These are phyloP conservation scores for Caenorhabditis sp. DNA, from an alignment of 2,888 invertebrate genomes.

Conservation along the genomic window DNA sequence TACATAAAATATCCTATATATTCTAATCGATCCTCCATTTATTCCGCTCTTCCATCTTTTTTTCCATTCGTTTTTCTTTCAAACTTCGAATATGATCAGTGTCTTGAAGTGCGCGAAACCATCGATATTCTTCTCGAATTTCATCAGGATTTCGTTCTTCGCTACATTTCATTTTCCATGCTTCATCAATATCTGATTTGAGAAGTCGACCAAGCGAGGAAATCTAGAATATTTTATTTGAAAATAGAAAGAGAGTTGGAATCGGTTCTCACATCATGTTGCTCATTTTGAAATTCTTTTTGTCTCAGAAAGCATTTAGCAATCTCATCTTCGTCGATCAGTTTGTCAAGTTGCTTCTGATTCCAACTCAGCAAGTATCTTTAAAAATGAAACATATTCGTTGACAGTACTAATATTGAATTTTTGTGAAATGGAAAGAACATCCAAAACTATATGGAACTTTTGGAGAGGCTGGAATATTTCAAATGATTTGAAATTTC, in stretches of 20 bases:
- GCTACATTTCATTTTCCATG: conserved; percentile 42
- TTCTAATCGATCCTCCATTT: conserved; percentile 25
- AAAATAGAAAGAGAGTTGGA: background rate
- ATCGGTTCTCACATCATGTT: conserved; percentile 1
- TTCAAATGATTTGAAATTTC: too few relatives aligned
- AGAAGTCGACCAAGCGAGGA: conserved; percentile 51
- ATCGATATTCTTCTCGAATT: conserved; percentile 57
- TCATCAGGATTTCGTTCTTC: conserved; percentile 46
- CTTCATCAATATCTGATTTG: conserved; percentile 62
- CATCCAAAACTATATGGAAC: too few relatives aligned
- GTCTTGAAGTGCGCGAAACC: conserved; percentile 51
- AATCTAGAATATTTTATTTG: too few relatives aligned
- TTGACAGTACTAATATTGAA: too few relatives aligned
- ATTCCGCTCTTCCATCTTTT: conserved; percentile 24
- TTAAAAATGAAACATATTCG: conserved; percentile 2
- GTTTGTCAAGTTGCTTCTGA: conserved; percentile 48
- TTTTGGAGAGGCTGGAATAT: too few relatives aligned
- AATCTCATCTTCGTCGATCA: conserved; percentile 65
- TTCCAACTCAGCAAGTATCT: conserved; percentile 51
- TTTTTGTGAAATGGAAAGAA: too few relatives aligned
- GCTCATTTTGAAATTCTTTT: conserved; percentile 46
- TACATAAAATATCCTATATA: background rate
- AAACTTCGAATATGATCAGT: conserved; percentile 37
- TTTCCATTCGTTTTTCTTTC: conserved; percentile 39
- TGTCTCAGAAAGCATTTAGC: conserved; percentile 64